Evolutionary conservation across 1,140 invertebrate species (phyloP), one percentile per base, ranked within the genome.

Genomic region (Cyrtorhinus lividipennis): DNA sequence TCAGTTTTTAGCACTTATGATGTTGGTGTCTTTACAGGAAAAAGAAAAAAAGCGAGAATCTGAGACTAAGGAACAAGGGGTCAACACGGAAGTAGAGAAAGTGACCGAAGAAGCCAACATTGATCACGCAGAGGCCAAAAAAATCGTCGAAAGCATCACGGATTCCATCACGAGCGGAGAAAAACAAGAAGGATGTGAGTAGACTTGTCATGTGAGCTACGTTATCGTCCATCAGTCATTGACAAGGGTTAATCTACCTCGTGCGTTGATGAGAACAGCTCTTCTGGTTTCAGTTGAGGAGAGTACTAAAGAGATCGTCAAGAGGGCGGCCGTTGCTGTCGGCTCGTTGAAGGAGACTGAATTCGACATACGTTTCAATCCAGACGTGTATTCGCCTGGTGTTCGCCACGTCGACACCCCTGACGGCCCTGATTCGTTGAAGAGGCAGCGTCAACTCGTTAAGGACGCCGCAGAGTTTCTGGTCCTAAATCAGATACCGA

Each of bases 381-480:
- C 96, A 0, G 96, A 99, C 77, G 90, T 97, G 60, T 98, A 90
- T 77, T 97, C 94, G 3, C 87, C 90, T 0, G 91, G 91, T 63
- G 94, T 99, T 38, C 81, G 79, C 60, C 94, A 98, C 78, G 79
- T 83, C 18, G 79, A 83, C 18, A 82, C 88, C 68, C 74, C 80
- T 23, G 76, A 81, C 62, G 82, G 83, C 56, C 77, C 85, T 46
- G 77, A 79, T 2, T 77, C 79, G 53, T 76, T 95, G 62, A 80
- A 83, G 59, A 88, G 87, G 71, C 92, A 98, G 73, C 82, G 86
- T 63, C 86, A 93, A 66, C 76, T 97, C 18, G 87, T 97, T 0
- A 88, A 90, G 72, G 94, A 98, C 75, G 94, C 94, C 2, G 92
- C 95, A 1, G 92, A 95, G 67, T 98, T 97, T 75, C 75, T 99